Percentiles rank a stretch among this genome's conserved stretches.
These are phyloP conservation scores for Charadrius vociferus DNA, from an alignment of 2,113 vertebrate species.

Conservation along the genomic window DNA sequence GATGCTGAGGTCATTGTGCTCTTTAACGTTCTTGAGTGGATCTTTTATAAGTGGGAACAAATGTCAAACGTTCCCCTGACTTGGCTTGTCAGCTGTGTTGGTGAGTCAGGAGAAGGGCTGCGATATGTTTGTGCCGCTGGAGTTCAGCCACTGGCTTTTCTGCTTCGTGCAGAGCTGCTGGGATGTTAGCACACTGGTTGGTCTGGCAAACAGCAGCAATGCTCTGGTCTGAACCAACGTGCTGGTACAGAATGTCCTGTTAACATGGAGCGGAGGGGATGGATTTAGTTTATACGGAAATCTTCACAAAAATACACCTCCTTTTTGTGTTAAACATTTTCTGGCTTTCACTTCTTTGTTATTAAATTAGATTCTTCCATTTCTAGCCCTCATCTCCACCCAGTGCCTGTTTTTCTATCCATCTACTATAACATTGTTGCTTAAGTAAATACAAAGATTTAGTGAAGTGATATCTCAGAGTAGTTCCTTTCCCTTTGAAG, in stretches of 20 bases:
- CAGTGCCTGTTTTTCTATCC: neutral
- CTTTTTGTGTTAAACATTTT: neutral
- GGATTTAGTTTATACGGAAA: neutral
- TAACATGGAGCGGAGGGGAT: neutral
- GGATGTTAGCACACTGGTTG: neutral
- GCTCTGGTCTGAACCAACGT: neutral
- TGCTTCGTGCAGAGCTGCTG: neutral
- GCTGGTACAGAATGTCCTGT: neutral
- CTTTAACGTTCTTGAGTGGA: neutral
- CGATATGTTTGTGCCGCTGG: neutral
- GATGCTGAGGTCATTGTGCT: neutral
- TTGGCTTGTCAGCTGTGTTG: neutral
- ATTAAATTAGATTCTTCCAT: neutral
- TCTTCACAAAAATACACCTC: neutral
- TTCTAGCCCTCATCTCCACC: neutral
- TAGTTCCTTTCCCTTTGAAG: neutral
- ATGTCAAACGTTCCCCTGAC: neutral
- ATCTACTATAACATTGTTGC: neutral
- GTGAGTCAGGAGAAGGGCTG: neutral
- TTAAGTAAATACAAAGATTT: neutral
- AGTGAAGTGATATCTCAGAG: neutral
- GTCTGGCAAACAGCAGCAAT: neutral
- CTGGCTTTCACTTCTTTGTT: neutral
- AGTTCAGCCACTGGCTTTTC: neutral
- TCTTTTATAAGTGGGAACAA: neutral